Conservation (phyloP, 1,140 invertebrate species). For the Saccostrea glomerata region DNA sequence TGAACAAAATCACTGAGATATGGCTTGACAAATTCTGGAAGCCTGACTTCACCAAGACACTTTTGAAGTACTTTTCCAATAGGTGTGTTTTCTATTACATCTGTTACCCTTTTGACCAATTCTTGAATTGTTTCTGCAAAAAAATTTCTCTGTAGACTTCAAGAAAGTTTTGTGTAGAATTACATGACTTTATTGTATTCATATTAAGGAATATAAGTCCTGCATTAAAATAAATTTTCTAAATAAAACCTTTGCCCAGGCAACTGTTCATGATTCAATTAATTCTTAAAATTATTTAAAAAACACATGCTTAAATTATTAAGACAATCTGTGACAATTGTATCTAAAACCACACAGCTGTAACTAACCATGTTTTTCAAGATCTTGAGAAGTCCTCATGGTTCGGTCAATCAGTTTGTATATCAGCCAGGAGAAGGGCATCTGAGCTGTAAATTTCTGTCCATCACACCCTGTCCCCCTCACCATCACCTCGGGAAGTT, state of each 20-base stretch:
- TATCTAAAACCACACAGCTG: too few species aligned
- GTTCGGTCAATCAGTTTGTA: slow-evolving; percentile 61
- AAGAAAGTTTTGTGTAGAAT: too few species aligned
- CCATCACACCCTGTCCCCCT: slow-evolving; percentile 51
- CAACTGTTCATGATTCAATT: too few species aligned
- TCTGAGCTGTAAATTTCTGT: slow-evolving; percentile 43
- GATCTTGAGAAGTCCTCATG: slow-evolving; percentile 42
- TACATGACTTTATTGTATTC: too few species aligned
- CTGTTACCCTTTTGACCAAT: slow-evolving; percentile 24
- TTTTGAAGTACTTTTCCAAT: slow-evolving; percentile 26
- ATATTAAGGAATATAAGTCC: too few species aligned
- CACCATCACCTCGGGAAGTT: slow-evolving; percentile 61
- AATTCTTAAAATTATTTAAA: not conserved
- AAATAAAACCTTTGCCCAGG: too few species aligned
- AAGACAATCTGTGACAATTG: not conserved
- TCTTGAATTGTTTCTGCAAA: not conserved
- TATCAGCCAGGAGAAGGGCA: slow-evolving; percentile 71
- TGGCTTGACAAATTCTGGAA: slow-evolving; percentile 40
- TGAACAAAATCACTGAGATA: slow-evolving; percentile 64
- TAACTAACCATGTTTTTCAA: slow-evolving; percentile 6
- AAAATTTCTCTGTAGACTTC: not conserved
- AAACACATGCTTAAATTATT: not conserved
- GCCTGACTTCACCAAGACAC: slow-evolving; percentile 34
- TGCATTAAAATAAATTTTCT: too few species aligned
- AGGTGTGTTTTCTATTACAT: slow-evolving; percentile 15